A percentile compares a stretch with the other conserved stretches of the same genome.
Evolutionary conservation across 2,113 vertebrate species (phyloP).

Genomic region (Acrocephalus kingi): DNA sequence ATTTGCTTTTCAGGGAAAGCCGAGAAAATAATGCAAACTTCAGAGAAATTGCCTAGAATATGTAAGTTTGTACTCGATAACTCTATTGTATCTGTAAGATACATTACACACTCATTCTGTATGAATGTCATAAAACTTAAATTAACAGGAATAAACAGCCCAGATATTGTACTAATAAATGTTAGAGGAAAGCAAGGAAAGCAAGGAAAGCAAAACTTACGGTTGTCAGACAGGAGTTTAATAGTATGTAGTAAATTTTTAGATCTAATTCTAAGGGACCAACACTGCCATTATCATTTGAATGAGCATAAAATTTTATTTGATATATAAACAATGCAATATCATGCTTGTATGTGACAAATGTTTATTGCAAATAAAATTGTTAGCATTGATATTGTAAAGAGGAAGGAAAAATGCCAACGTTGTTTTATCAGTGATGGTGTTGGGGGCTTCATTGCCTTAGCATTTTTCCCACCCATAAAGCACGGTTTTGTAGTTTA

Average conservation of each 20-base stretch:
- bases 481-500: not conserved
- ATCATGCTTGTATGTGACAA: not conserved
- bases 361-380: not conserved
- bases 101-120: not conserved
- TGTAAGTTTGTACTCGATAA: not conserved
- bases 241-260: not conserved
- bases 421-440: not conserved
- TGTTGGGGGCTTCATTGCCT: not conserved
- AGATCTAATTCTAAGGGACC: not conserved
- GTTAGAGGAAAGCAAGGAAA: not conserved
- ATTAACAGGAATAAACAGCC: not conserved
- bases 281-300: not conserved
- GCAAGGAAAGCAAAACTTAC: not conserved
- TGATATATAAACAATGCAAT: not conserved
- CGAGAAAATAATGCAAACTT: not conserved
- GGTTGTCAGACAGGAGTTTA: not conserved
- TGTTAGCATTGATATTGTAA: not conserved
- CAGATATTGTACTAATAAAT: not conserved
- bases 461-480: not conserved
- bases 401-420: not conserved
- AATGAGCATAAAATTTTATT: not conserved
- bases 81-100: not conserved
- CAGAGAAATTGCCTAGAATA: not conserved
- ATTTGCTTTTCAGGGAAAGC: not conserved
- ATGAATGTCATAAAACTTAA: not conserved